Evolutionary conservation across 2,113 vertebrate genomes (phyloP).

Genomic region (Pseudorasbora parva): DNA sequence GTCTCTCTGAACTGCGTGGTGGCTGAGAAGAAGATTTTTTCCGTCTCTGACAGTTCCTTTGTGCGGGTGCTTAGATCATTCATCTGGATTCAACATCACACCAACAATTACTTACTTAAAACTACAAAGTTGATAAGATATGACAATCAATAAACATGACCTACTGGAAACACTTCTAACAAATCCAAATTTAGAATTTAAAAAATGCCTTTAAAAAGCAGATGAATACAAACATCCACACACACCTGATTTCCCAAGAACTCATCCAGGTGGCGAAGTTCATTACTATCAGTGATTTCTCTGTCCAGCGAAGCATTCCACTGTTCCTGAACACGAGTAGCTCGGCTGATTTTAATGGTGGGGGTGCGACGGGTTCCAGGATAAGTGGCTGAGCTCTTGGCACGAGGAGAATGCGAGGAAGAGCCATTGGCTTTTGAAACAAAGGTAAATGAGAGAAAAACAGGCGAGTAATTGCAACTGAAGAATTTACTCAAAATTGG

Average conservation of each 20-base stretch:
- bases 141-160: not conserved
- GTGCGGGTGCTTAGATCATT: conserved; percentile 81
- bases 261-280: conserved; percentile 91
- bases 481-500: not conserved
- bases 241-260: conserved; percentile 92
- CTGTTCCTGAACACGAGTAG: conserved; percentile 79
- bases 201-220: not conserved
- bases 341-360: conserved; percentile 86
- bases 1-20: conserved; percentile 89
- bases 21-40: conserved; percentile 87
- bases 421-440: conserved; percentile 60
- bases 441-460: not conserved
- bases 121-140: not conserved
- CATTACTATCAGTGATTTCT: conserved; percentile 85
- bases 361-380: conserved; percentile 68
- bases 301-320: conserved; percentile 80
- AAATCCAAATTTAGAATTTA: not conserved
- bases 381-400: conserved; percentile 61
- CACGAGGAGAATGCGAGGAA: conserved; percentile 40
- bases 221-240: not conserved
- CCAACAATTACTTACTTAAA: not conserved
- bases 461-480: not conserved
- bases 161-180: not conserved
- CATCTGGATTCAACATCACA: conserved; percentile 75
- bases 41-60: conserved; percentile 83